Conservation (phyloP, 1,140 invertebrate genomes). For the Drosophila pseudoananassae region DNA sequence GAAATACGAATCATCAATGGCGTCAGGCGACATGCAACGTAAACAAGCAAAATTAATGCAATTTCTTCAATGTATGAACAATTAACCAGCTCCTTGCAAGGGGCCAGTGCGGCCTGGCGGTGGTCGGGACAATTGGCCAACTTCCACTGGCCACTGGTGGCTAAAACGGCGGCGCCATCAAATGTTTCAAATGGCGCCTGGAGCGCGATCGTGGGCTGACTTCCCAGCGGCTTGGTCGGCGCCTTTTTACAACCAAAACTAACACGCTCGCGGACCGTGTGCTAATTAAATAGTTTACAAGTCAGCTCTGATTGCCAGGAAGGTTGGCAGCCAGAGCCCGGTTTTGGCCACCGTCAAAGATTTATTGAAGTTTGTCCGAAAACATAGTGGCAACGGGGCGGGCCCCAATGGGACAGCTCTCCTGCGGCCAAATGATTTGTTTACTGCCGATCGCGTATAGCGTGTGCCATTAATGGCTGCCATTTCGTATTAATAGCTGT, state of each 20-base stretch:
- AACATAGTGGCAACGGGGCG: constrained; percentile 3
- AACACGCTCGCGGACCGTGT: constrained; percentile 69
- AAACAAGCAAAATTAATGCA: constrained; percentile 78
- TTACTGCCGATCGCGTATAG: constrained; percentile 61
- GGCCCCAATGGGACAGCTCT: constrained; percentile 49
- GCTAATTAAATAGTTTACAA: constrained; percentile 81
- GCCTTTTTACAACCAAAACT: constrained; percentile 79
- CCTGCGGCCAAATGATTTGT: constrained; percentile 69
- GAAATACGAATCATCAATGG: constrained; percentile 55
- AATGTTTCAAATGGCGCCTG: constrained; percentile 66
- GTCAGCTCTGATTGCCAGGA: constrained; percentile 69
- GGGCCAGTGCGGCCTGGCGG: constrained; percentile 7
- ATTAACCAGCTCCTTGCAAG: constrained; percentile 50
- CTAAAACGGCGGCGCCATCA: constrained; percentile 69
- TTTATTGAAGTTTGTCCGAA: constrained; percentile 55
- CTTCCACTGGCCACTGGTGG: constrained; percentile 7
- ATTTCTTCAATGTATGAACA: constrained; percentile 64
- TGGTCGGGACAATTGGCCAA: constrained; percentile 30
- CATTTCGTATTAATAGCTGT: constrained; percentile 64
- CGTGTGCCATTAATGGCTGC: constrained; percentile 71
- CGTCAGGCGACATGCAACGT: constrained; percentile 56
- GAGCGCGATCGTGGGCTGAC: constrained; percentile 60
- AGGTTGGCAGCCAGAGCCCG: constrained; percentile 28
- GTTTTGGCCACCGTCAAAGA: constrained; percentile 33
- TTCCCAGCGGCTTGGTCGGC: constrained; percentile 58